Evolutionary conservation across 2,113 vertebrate genomes (phyloP).

Genomic region (Pseudorasbora parva): DNA sequence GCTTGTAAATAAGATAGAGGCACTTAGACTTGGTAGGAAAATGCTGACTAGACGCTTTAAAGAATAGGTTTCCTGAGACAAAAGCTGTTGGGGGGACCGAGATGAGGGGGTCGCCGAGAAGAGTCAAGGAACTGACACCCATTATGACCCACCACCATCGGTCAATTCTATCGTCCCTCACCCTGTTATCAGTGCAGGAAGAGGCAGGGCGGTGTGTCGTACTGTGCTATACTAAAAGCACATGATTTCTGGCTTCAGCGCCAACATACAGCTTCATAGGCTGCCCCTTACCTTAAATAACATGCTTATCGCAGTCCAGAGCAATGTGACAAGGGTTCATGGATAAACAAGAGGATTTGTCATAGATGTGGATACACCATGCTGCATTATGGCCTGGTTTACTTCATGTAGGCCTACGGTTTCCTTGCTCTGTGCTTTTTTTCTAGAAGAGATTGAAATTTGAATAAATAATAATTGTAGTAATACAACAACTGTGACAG

Average conservation of each 20-base stretch:
- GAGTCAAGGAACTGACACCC: conserved; percentile 71
- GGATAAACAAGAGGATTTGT: conserved; percentile 46
- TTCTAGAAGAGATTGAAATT: conserved; percentile 32
- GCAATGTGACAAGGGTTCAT: conserved; percentile 37
- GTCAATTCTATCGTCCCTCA: conserved; percentile 65
- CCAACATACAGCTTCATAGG: background rate
- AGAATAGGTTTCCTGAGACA: conserved; percentile 71
- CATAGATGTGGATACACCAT: conserved; percentile 17
- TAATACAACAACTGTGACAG: conserved; percentile 60
- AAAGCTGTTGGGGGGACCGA: conserved; percentile 62
- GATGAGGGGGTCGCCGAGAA: conserved; percentile 53
- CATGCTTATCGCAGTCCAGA: conserved; percentile 5
- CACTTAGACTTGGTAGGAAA: conserved; percentile 35
- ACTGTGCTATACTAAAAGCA: conserved; percentile 54
- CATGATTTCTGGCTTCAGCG: conserved; percentile 55
- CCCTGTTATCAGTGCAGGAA: conserved; percentile 79
- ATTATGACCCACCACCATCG: conserved; percentile 31
- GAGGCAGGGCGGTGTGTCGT: conserved; percentile 68
- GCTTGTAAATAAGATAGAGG: conserved; percentile 50
- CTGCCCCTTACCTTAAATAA: conserved; percentile 50
- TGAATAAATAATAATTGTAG: conserved; percentile 53
- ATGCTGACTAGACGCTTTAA: conserved; percentile 71
- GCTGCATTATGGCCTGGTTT: conserved; percentile 33
- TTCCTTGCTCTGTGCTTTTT: conserved; percentile 26
- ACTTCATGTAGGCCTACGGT: conserved; percentile 20